Evolutionary conservation across 2,797 vertebrate species (phyloP).

Genomic region (Spondyliosoma cantharus): DNA sequence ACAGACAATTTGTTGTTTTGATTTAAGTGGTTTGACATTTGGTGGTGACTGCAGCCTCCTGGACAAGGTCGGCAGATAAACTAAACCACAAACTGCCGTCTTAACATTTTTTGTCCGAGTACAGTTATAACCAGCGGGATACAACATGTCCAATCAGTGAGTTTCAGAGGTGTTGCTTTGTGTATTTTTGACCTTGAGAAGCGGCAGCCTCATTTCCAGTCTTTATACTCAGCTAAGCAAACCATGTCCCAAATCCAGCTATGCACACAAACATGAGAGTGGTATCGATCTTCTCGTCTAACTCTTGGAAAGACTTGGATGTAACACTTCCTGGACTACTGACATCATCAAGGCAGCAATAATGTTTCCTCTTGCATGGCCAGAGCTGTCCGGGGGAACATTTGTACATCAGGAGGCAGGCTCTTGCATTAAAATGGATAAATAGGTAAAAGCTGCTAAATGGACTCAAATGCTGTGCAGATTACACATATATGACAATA

Average conservation of each 20-base stretch:
- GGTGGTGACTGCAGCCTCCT: background rate
- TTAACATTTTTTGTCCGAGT: background rate
- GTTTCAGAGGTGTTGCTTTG: background rate
- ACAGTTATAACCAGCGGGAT: background rate
- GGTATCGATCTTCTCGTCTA: background rate
- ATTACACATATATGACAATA: too few species aligned
- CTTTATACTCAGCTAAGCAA: background rate
- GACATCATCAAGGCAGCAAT: background rate
- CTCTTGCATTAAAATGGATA: too few species aligned
- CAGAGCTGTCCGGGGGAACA: too few species aligned
- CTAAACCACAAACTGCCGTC: background rate
- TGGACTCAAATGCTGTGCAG: too few species aligned
- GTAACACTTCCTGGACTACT: background rate
- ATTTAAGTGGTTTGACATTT: background rate
- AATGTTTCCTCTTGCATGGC: background rate
- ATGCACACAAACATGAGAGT: background rate
- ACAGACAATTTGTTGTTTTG: background rate
- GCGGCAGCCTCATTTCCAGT: too few species aligned
- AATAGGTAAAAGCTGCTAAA: too few species aligned
- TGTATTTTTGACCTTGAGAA: slow-evolving; percentile 5
- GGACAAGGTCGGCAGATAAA: too few species aligned
- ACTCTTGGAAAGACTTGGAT: background rate
- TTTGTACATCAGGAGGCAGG: too few species aligned
- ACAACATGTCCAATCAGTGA: background rate
- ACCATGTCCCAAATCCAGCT: background rate